Evolutionary conservation across 2,797 vertebrate species (phyloP).

Genomic region (Dicrostonyx torquatus): DNA sequence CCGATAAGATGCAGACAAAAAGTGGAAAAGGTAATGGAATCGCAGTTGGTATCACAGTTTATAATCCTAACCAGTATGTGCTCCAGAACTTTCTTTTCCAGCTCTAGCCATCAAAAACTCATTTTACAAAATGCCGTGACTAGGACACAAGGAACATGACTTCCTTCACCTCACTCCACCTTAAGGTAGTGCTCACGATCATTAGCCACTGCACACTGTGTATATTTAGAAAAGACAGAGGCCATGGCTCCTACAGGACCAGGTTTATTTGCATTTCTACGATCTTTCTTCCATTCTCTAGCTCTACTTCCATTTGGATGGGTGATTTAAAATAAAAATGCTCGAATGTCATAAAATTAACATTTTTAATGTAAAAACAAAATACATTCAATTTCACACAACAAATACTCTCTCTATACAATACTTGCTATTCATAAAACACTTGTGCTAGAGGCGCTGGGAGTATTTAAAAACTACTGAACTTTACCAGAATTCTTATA

Average conservation of each 20-base stretch:
- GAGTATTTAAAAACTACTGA: neutral
- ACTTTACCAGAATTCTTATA: neutral
- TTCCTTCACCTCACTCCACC: neutral
- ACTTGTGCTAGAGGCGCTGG: neutral
- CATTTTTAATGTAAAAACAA: slow-evolving; percentile 31
- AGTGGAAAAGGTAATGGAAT: neutral
- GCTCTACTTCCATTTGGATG: neutral
- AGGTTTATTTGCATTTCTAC: neutral
- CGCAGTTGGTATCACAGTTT: neutral
- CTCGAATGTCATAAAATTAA: slow-evolving; percentile 35
- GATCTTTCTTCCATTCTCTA: slow-evolving; percentile 19
- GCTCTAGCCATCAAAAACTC: slow-evolving; percentile 1
- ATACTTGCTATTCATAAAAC: neutral
- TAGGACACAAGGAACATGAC: neutral
- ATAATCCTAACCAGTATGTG: neutral
- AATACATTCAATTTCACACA: slow-evolving; percentile 9
- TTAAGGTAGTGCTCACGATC: neutral
- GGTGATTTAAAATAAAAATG: neutral
- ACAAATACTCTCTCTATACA: slow-evolving; percentile 29
- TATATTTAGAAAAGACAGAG: neutral
- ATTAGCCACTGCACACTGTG: neutral
- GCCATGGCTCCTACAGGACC: neutral
- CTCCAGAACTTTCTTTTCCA: slow-evolving; percentile 12
- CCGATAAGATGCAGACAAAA: neutral
- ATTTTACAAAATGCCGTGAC: neutral